phyloP scores from a whole-genome alignment of 2,888 invertebrate species.

The Drosophila multiciliata region DNA sequence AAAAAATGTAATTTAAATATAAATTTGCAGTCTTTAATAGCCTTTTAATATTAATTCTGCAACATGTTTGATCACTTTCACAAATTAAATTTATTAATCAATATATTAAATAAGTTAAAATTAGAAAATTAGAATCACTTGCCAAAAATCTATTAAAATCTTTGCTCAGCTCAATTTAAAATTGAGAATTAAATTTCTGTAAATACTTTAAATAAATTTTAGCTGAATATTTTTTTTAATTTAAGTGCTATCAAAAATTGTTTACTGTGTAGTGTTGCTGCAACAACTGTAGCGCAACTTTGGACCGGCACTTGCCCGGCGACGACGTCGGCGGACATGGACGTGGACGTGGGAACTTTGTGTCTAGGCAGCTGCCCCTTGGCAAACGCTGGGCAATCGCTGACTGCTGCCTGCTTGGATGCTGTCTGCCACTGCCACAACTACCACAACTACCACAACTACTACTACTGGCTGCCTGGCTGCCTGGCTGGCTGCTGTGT shows the following conservation, averaged over 20 bases:
- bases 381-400: constrained; percentile 66
- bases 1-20: too few relatives aligned
- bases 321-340: constrained; percentile 43
- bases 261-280: constrained; percentile 26
- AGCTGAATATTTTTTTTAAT: background rate
- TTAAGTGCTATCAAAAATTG: background rate
- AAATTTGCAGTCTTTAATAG: too few relatives aligned
- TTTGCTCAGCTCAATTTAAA: background rate
- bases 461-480: constrained; percentile 14
- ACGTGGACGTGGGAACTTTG: constrained; percentile 80
- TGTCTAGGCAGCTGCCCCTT: constrained; percentile 67
- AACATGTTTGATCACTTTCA: background rate
- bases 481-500: constrained; percentile 27
- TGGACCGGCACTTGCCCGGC: constrained; percentile 56
- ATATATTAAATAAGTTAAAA: too few relatives aligned
- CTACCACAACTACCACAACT: background rate
- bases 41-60: background rate
- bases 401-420: constrained; percentile 45
- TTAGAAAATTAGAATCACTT: too few relatives aligned
- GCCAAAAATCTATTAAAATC: too few relatives aligned
- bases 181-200: background rate
- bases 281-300: constrained; percentile 55
- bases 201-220: background rate
- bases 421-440: constrained; percentile 11
- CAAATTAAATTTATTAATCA: too few relatives aligned